phyloP scores from a whole-genome alignment of 2,888 invertebrate genomes.

The Nowickia ferox region DNA sequence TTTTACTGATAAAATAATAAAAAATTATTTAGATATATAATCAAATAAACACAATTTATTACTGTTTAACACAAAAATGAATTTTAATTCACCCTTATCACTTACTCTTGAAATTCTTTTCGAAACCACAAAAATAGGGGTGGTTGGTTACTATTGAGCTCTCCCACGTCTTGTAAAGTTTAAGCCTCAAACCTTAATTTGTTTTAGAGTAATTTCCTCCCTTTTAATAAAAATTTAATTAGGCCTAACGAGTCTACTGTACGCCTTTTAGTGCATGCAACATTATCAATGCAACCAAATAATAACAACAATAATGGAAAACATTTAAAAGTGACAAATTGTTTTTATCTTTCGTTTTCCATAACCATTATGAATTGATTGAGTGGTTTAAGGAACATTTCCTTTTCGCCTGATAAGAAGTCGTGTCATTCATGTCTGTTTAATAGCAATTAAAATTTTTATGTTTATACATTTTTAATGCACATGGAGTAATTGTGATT shows the following conservation, averaged over 20 bases:
- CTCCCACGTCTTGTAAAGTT: neutral
- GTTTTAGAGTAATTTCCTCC: constrained; percentile 36
- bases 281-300: constrained; percentile 37
- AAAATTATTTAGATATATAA: constrained; percentile 17
- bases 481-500: constrained; percentile 18
- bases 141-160: constrained; percentile 29
- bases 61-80: constrained; percentile 21
- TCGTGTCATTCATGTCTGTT: constrained; percentile 24
- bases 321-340: constrained; percentile 59
- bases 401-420: constrained; percentile 44
- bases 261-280: constrained; percentile 61
- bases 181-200: constrained; percentile 12
- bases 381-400: constrained; percentile 61
- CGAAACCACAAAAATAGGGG: constrained; percentile 31
- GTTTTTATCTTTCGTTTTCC: constrained; percentile 49
- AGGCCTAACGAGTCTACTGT: constrained; percentile 69
- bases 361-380: constrained; percentile 57
- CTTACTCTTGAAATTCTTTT: neutral
- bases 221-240: constrained; percentile 65
- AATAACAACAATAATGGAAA: constrained; percentile 28
- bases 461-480: neutral
- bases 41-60: constrained; percentile 38
- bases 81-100: constrained; percentile 35
- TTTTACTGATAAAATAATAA: constrained; percentile 25
- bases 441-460: constrained; percentile 9